Evolutionary conservation across 2,797 vertebrate genomes (phyloP).

Genomic region (Acanthis flammea): DNA sequence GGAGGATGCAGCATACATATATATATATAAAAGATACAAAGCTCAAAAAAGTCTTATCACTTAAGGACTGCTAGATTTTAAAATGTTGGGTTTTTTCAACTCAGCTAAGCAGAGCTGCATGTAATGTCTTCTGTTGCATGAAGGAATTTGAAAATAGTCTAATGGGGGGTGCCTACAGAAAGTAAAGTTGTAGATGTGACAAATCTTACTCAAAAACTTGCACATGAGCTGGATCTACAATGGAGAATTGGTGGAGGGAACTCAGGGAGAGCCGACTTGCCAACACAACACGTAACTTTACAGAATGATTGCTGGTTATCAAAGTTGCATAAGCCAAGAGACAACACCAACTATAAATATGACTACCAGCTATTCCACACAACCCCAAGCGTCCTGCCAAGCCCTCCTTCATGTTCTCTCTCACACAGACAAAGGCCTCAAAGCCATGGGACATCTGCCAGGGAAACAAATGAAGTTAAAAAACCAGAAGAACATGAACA

Average conservation of each 20-base stretch:
- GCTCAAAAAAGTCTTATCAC: background rate
- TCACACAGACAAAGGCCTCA: constrained; percentile 74
- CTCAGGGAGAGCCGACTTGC: background rate
- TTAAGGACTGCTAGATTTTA: background rate
- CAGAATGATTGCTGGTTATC: constrained; percentile 29
- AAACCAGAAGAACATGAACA: constrained; percentile 71
- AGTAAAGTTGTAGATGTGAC: background rate
- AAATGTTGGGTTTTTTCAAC: background rate
- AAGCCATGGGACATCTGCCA: constrained; percentile 71
- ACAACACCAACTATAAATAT: constrained; percentile 60
- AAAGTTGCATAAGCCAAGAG: constrained; percentile 50
- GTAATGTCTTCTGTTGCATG: background rate
- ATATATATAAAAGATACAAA: background rate
- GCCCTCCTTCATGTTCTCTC: constrained; percentile 66
- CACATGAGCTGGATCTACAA: background rate
- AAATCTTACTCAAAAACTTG: background rate
- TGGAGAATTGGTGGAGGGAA: background rate
- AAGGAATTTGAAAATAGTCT: background rate
- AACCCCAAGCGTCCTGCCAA: constrained; percentile 54
- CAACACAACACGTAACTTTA: background rate
- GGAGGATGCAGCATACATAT: background rate
- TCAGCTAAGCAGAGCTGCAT: background rate
- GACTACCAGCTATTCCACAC: constrained; percentile 54
- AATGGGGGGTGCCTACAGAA: background rate
- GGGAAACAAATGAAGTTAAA: constrained; percentile 70